Conservation (phyloP, 2,888 invertebrate species). For the Epinotia nisella region DNA sequence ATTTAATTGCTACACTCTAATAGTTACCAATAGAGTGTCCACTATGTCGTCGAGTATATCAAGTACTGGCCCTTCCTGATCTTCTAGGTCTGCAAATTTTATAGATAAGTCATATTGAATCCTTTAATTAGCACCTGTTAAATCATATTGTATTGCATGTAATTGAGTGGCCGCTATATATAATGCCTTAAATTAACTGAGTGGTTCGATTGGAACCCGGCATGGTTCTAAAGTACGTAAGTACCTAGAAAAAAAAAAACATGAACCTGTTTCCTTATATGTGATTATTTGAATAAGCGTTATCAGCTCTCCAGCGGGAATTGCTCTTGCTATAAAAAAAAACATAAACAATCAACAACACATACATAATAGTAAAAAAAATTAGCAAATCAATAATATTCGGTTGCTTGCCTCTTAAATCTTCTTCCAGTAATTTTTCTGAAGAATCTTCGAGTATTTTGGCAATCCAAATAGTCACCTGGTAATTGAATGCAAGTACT, state of each 20-base stretch:
- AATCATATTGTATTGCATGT: background rate
- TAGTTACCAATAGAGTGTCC: conserved; percentile 63
- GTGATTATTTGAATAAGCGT: conserved; percentile 41
- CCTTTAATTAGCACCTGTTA: background rate
- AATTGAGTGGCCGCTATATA: no score
- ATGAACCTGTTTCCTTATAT: conserved; percentile 33
- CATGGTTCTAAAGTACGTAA: background rate
- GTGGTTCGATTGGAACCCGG: background rate
- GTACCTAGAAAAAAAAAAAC: conserved; percentile 30
- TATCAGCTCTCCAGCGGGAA: conserved; percentile 40
- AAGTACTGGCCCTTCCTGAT: conserved; percentile 71
- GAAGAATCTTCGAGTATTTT: conserved; percentile 64
- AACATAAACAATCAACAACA: background rate
- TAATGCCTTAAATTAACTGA: no score
- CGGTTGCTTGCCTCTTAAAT: conserved; percentile 62
- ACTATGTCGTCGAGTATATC: conserved; percentile 70
- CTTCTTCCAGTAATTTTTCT: conserved; percentile 65
- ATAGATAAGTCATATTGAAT: background rate
- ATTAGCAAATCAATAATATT: background rate
- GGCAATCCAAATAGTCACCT: conserved; percentile 73
- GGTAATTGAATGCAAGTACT: conserved; percentile 30
- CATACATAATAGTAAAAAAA: background rate
- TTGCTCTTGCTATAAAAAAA: conserved; percentile 6
- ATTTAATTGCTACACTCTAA: background rate
- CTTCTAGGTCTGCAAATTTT: conserved; percentile 68